Evolutionary conservation across 2,797 vertebrate species (phyloP).

Genomic region (Girardinus metallicus): DNA sequence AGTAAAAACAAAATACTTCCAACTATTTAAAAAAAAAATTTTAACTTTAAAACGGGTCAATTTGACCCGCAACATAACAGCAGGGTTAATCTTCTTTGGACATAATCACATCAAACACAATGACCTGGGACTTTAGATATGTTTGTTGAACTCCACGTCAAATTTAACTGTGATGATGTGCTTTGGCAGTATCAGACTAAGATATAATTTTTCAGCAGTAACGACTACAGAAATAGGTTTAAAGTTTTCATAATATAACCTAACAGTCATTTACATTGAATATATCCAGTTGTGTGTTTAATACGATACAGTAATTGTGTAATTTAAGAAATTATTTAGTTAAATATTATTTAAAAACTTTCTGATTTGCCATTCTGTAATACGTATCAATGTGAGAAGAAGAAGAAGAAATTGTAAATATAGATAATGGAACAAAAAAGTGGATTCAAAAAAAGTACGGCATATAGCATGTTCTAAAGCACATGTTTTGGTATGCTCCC

Average conservation of each 20-base stretch:
- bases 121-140: constrained; percentile 20
- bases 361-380: not conserved
- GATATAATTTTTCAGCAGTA: not conserved
- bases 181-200: not conserved
- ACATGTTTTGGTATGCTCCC: not conserved
- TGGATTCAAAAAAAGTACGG: too few species aligned
- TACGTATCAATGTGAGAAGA: not conserved
- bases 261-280: not conserved
- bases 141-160: not conserved
- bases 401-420: not conserved
- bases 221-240: not conserved
- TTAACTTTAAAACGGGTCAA: too few species aligned
- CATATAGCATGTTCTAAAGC: not conserved
- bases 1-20: too few species aligned
- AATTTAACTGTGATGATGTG: not conserved
- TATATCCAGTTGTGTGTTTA: not conserved
- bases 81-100: not conserved
- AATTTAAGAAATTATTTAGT: not conserved
- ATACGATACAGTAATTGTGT: not conserved
- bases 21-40: too few species aligned
- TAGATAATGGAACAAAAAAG: not conserved
- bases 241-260: not conserved
- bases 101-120: constrained; percentile 15
- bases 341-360: not conserved
- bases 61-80: too few species aligned